These are phyloP conservation scores for Gulo gulo DNA, from an alignment of 2,113 vertebrate genomes.

Conservation along the genomic window DNA sequence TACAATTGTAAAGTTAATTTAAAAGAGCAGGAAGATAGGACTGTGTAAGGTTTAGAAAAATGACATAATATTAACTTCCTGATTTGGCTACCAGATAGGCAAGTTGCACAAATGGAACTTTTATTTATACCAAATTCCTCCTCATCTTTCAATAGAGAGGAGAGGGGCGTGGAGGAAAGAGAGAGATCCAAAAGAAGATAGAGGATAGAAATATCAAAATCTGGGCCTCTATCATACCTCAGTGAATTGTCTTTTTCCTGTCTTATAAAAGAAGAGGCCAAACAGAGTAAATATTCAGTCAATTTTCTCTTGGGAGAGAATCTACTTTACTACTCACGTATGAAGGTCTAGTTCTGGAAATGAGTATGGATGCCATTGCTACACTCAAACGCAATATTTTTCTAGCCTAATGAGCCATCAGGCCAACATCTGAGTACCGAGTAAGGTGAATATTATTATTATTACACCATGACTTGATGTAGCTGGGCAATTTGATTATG, in stretches of 20 bases:
- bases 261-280: background rate
- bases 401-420: background rate
- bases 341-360: background rate
- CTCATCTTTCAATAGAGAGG: background rate
- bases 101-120: background rate
- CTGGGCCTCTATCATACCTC: accelerated
- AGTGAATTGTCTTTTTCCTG: background rate
- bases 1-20: background rate
- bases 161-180: background rate
- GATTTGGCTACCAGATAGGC: background rate
- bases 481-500: background rate
- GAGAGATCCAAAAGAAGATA: background rate
- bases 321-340: background rate
- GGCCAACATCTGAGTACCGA: background rate
- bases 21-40: background rate
- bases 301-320: background rate
- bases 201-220: background rate
- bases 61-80: background rate
- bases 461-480: background rate
- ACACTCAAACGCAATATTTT: background rate
- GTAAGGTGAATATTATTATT: background rate
- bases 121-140: background rate
- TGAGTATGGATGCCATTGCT: background rate
- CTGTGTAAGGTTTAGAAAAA: background rate
- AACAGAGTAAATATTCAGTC: background rate